Percentiles rank a stretch among this genome's conserved stretches.
phyloP scores from a whole-genome alignment of 2,797 vertebrate species.

The Microctenopoma lineatum region DNA sequence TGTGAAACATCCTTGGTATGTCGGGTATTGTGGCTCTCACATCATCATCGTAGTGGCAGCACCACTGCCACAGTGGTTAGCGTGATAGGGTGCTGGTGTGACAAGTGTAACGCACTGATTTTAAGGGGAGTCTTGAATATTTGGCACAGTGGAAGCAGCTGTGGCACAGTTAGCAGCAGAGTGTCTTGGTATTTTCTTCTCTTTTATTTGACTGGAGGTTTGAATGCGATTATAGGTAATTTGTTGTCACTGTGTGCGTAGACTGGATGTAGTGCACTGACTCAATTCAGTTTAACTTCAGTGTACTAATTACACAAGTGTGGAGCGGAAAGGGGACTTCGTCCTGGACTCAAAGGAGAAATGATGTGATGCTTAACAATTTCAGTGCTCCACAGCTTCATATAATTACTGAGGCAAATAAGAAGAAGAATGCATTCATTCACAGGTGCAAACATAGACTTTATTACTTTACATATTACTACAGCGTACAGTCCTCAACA shows the following conservation, averaged over 20 bases:
- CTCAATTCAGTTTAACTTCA: conserved; percentile 40
- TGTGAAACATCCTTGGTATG: conserved; percentile 12
- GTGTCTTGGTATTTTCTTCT: conserved; percentile 21
- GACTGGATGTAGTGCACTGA: conserved; percentile 21
- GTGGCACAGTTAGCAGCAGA: conserved; percentile 6
- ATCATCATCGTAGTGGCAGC: not conserved
- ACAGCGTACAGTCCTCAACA: conserved; percentile 9
- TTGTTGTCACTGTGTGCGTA: conserved; percentile 27
- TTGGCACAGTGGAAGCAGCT: conserved; percentile 11
- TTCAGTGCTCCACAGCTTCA: conserved; percentile 22
- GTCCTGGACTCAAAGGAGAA: conserved; percentile 40
- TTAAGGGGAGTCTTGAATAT: conserved; percentile 25
- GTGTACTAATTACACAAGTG: conserved; percentile 26
- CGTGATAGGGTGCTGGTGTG: conserved; percentile 29
- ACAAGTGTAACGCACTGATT: conserved; percentile 24
- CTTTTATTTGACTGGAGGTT: conserved; percentile 31
- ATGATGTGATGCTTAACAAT: conserved; percentile 30
- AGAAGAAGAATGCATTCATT: conserved; percentile 33
- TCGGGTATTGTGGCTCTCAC: not conserved
- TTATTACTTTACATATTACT: conserved; percentile 11
- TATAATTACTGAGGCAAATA: conserved; percentile 34
- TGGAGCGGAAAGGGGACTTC: conserved; percentile 27
- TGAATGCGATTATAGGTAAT: conserved; percentile 31
- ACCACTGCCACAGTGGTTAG: conserved; percentile 21
- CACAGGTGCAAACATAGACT: conserved; percentile 38